Conservation (phyloP, 2,113 vertebrate species). For the Chaetodon auriga region DNA sequence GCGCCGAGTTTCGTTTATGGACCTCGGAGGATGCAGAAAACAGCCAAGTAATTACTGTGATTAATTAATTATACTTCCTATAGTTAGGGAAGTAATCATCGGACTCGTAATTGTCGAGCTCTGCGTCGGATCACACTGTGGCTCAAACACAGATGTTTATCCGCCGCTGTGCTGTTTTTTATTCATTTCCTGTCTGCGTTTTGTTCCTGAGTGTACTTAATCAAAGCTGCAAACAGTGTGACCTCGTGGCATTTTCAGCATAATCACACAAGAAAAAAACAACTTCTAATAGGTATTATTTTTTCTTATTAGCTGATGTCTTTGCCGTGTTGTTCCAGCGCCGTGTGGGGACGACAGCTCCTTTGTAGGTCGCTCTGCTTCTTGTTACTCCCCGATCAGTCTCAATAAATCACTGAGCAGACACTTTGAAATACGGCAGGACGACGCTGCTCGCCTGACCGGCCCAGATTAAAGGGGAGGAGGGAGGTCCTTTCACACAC, state of each 20-base stretch:
- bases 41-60: background rate
- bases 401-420: slow-evolving; percentile 54
- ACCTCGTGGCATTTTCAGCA: slow-evolving; percentile 6
- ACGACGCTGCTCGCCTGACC: slow-evolving; percentile 10
- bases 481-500: slow-evolving; percentile 43
- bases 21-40: background rate
- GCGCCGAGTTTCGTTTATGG: background rate
- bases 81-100: slow-evolving; percentile 2
- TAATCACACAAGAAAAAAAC: slow-evolving; percentile 19
- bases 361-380: slow-evolving; percentile 54
- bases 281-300: background rate
- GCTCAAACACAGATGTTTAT: slow-evolving; percentile 1
- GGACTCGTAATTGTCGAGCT: background rate
- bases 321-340: background rate
- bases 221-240: slow-evolving; percentile 30
- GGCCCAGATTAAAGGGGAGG: slow-evolving; percentile 49
- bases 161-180: slow-evolving; percentile 8
- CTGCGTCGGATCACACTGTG: slow-evolving; percentile 15
- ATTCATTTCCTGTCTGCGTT: slow-evolving; percentile 23
- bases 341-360: background rate
- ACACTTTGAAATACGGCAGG: slow-evolving; percentile 56
- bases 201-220: slow-evolving; percentile 9
- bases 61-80: slow-evolving; percentile 12
- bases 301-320: slow-evolving; percentile 20
- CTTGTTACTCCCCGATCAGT: slow-evolving; percentile 40